Evolutionary conservation across 2,888 invertebrate species (phyloP).

Genomic region (Amorpha juglandis): DNA sequence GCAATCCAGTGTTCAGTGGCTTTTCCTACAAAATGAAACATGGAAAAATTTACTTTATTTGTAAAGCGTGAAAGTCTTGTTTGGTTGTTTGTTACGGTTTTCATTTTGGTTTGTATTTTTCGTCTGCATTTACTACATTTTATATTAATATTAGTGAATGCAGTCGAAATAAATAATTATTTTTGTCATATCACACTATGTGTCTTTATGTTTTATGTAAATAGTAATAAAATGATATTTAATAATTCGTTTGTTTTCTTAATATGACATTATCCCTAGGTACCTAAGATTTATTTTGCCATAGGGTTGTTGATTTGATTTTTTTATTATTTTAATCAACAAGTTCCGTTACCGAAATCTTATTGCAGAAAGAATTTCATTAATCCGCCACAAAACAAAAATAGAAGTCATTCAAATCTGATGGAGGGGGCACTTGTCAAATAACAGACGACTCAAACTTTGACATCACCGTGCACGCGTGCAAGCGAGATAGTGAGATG

Average conservation of each 20-base stretch:
- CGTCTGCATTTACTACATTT: neutral
- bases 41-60: slow-evolving; percentile 23
- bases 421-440: too few relatives aligned
- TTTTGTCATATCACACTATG: slow-evolving; percentile 35
- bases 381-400: too few relatives aligned
- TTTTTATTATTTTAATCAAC: too few relatives aligned
- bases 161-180: slow-evolving; percentile 30
- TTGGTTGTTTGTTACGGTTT: slow-evolving; percentile 11
- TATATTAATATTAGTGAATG: neutral
- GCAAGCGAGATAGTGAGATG: too few relatives aligned
- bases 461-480: too few relatives aligned
- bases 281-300: neutral
- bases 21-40: slow-evolving; percentile 7
- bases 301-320: too few relatives aligned
- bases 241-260: slow-evolving; percentile 31
- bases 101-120: slow-evolving; percentile 26
- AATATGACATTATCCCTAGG: neutral
- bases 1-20: slow-evolving; percentile 4
- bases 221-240: slow-evolving; percentile 66
- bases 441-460: too few relatives aligned
- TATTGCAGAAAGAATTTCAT: too few relatives aligned
- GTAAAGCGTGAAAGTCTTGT: slow-evolving; percentile 16
- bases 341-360: too few relatives aligned
- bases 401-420: too few relatives aligned
- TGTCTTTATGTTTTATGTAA: slow-evolving; percentile 55